phyloP scores from a whole-genome alignment of 2,888 invertebrate genomes.

The Griposia aprilina region DNA sequence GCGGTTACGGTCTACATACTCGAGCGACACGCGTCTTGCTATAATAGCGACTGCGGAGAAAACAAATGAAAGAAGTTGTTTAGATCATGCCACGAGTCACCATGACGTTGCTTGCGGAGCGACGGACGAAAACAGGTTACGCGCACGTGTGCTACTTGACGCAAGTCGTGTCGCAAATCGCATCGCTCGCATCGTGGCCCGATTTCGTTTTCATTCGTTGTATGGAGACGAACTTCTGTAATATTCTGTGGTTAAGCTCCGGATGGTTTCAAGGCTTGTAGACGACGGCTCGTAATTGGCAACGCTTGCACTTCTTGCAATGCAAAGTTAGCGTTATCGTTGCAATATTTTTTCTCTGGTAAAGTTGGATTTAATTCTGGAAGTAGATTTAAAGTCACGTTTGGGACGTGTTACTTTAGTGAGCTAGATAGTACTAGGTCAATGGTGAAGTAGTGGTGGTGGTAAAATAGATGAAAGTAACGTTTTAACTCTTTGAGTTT shows the following conservation, averaged over 20 bases:
- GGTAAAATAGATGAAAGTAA: not conserved
- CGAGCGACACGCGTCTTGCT: no score
- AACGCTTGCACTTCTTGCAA: conserved; percentile 54
- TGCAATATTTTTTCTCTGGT: conserved; percentile 48
- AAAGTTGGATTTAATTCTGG: conserved; percentile 27
- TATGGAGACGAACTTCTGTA: conserved; percentile 4
- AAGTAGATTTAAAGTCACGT: conserved; percentile 19
- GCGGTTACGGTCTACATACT: no score
- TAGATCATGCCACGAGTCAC: not conserved
- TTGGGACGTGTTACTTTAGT: conserved; percentile 27
- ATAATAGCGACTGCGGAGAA: not conserved
- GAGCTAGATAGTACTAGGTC: not conserved
- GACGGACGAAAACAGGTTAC: no score
- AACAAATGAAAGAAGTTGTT: not conserved
- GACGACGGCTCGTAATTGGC: conserved; percentile 60
- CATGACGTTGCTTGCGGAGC: not conserved
- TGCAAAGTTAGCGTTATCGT: conserved; percentile 53
- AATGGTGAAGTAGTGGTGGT: no score
- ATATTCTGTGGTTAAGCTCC: conserved; percentile 13
- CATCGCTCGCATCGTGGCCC: no score
- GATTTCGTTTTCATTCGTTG: not conserved
- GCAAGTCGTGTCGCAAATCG: no score
- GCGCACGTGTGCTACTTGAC: not conserved
- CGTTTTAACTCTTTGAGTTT: not conserved
- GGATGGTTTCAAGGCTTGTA: conserved; percentile 46